These are phyloP conservation scores for Baccha elongata DNA, from an alignment of 2,888 invertebrate species.

Conservation along the genomic window DNA sequence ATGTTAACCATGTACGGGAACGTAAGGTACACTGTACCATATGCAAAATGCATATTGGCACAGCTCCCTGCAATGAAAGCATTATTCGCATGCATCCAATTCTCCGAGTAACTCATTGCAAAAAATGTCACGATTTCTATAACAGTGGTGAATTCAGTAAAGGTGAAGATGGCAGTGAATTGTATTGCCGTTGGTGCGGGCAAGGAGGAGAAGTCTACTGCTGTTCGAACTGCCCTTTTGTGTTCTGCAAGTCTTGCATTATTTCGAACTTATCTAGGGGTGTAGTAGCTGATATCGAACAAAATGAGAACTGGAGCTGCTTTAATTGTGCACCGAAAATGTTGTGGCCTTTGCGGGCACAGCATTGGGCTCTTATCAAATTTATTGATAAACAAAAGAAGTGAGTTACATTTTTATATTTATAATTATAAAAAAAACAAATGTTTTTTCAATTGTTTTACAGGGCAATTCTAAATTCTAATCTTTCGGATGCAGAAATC, in stretches of 20 bases:
- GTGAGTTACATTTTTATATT: slow-evolving; percentile 74
- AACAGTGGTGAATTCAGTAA: slow-evolving; percentile 92
- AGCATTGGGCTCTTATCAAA: slow-evolving; percentile 88
- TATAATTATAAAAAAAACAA: background rate
- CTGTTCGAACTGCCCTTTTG: slow-evolving; percentile 89
- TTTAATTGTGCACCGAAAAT: slow-evolving; percentile 88
- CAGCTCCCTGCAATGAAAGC: slow-evolving; percentile 85
- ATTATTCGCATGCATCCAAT: slow-evolving; percentile 89
- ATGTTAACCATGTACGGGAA: slow-evolving; percentile 85
- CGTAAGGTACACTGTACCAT: slow-evolving; percentile 88
- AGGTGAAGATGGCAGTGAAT: slow-evolving; percentile 91
- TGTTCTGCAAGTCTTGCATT: slow-evolving; percentile 91
- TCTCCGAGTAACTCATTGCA: slow-evolving; percentile 88
- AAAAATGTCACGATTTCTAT: slow-evolving; percentile 89
- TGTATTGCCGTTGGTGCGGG: slow-evolving; percentile 93
- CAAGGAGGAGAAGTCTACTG: slow-evolving; percentile 91
- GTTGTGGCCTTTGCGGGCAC: slow-evolving; percentile 86
- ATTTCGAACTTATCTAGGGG: slow-evolving; percentile 87
- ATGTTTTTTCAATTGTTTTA: slow-evolving; percentile 23
- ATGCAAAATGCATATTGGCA: slow-evolving; percentile 89
- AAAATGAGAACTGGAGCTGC: slow-evolving; percentile 91
- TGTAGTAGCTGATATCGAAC: slow-evolving; percentile 88
- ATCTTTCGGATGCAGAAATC: slow-evolving; percentile 77
- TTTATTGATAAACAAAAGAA: slow-evolving; percentile 85
- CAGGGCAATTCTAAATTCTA: slow-evolving; percentile 76